Evolutionary conservation across 2,113 vertebrate genomes (phyloP).

Genomic region (Colossoma macropomum): DNA sequence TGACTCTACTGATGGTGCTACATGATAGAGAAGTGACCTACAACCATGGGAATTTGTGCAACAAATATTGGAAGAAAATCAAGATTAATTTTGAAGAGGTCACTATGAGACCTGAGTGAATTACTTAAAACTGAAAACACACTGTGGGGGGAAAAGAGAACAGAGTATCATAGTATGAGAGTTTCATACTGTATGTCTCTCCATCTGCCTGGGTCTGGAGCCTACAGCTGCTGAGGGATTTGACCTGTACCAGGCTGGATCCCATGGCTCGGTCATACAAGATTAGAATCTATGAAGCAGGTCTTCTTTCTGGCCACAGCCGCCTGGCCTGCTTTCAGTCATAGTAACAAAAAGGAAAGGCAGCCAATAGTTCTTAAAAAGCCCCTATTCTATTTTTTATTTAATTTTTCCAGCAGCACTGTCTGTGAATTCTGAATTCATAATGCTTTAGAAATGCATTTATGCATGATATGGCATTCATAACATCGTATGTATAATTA

Average conservation of each 20-base stretch:
- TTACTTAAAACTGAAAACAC: not conserved
- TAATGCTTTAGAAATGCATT: no score
- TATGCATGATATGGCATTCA: no score
- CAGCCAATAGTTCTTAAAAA: not conserved
- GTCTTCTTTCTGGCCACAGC: slow-evolving; percentile 37
- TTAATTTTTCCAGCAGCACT: no score
- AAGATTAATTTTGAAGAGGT: not conserved
- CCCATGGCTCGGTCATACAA: slow-evolving; percentile 46
- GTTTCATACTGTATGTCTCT: not conserved
- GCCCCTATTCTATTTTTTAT: no score
- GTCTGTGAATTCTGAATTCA: no score
- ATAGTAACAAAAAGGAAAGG: slow-evolving; percentile 37
- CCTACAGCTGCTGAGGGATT: not conserved
- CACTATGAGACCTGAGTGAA: not conserved
- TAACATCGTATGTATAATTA: no score
- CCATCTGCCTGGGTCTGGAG: not conserved
- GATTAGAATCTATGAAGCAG: slow-evolving; percentile 39
- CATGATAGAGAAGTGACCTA: not conserved
- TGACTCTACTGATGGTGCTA: not conserved
- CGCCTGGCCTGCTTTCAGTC: slow-evolving; percentile 23
- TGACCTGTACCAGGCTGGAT: not conserved
- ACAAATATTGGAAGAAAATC: not conserved
- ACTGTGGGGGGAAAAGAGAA: no score
- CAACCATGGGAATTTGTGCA: not conserved
- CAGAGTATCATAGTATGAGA: no score